Evolutionary conservation across 2,797 vertebrate species (phyloP).

Genomic region (Intellagama lesueurii): DNA sequence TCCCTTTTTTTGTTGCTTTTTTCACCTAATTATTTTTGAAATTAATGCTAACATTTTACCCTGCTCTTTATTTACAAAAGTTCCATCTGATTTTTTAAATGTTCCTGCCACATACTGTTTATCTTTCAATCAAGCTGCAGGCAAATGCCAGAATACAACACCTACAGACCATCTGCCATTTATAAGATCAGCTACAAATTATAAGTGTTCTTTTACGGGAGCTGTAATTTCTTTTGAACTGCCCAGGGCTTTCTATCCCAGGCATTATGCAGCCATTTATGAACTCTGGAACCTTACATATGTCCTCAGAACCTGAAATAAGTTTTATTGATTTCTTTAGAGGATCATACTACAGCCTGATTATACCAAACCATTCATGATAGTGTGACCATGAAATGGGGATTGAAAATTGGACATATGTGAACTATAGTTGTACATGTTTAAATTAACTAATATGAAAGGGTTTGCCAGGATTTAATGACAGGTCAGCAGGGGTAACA

Average conservation of each 20-base stretch:
- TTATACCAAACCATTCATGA: neutral
- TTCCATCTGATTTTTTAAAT: neutral
- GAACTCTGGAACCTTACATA: neutral
- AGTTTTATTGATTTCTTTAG: neutral
- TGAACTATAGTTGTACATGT: neutral
- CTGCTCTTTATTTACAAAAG: neutral
- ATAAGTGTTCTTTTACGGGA: neutral
- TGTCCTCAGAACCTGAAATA: no score
- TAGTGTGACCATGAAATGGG: neutral
- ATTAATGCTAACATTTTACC: neutral
- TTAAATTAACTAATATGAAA: neutral
- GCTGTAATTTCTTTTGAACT: constrained; percentile 3
- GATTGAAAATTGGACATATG: neutral
- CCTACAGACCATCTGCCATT: neutral
- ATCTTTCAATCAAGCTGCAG: neutral
- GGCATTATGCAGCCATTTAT: neutral
- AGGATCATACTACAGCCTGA: neutral
- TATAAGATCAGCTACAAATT: neutral
- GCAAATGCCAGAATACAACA: neutral
- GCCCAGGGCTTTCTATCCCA: neutral
- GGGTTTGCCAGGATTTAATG: neutral
- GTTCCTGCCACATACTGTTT: neutral
- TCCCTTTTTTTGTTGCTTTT: neutral
- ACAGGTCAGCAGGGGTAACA: no score
- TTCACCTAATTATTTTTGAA: neutral